Evolutionary conservation across 2,797 vertebrate genomes (phyloP), one percentile per base, ranked within the genome.

Genomic region (Diplodus sargus): DNA sequence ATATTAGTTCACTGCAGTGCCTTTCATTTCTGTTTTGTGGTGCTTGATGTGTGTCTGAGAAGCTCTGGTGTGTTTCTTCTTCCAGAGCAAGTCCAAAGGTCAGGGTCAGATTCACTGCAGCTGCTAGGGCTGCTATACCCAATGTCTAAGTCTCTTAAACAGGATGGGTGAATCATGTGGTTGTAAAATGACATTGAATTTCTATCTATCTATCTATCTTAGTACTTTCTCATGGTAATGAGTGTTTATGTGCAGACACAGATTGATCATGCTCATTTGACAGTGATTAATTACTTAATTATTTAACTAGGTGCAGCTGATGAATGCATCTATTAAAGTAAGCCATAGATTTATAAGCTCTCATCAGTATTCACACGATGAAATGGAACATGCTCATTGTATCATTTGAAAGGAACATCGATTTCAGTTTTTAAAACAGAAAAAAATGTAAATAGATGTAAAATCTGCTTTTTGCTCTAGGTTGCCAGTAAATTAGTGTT

Each of bases 221-320:
- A 17, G 16, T 18, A n/a, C 64, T 75, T 68, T 28, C 13, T 62
- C 63, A 58, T 13, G 61, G 20, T 74, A n/a, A 22, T 34, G 34
- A 30, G 39, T 67, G 56, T 77, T 39, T 59, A 53, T 45, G 54
- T 47, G 23, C 25, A 30, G 53, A 67, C 4, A n/a, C 42, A 66
- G 30, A 51, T 57, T 66, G 49, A 54, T 70, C 16, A 23, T 58
- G 62, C 76, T 81, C 56, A 70, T 80, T 74, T 86, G 91, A 83
- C 87, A 87, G 77, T 85, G 82, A 88, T 90, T 53, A 85, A 90
- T 88, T 67, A 64, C 71, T 72, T 85, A 49, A 87, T 88, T 86
- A 83, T 85, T 82, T 81, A 80, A 89, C 85, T 82, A 81, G 81
- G 49, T 75, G 48, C 70, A 72, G 56, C 65, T 79, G 77, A 87